Evolutionary conservation across 2,888 invertebrate genomes (phyloP).

Genomic region (Ypsolopha sequella): DNA sequence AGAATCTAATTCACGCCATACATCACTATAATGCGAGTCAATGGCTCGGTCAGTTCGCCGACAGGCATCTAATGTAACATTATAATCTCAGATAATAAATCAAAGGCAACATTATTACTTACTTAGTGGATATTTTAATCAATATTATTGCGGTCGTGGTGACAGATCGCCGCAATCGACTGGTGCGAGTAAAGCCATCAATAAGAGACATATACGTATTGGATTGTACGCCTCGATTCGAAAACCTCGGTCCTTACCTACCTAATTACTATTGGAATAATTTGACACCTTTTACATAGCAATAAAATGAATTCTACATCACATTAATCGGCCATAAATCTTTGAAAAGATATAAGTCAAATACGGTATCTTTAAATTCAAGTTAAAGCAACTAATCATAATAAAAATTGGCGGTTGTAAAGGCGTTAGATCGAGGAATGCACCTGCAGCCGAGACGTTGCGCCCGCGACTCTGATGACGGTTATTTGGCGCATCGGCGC

Average conservation of each 20-base stretch:
- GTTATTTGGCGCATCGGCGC: conserved; percentile 33
- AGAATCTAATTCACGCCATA: neutral
- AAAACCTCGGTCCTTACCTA: neutral
- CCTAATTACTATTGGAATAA: neutral
- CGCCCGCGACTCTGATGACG: conserved; percentile 28
- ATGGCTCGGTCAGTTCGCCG: conserved; percentile 2
- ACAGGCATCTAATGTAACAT: conserved; percentile 27
- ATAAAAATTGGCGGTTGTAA: conserved; percentile 1
- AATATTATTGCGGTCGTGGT: conserved; percentile 31
- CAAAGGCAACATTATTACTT: conserved; percentile 42
- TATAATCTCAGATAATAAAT: conserved; percentile 39
- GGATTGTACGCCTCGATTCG: neutral
- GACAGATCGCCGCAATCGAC: conserved; percentile 40
- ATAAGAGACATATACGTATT: neutral
- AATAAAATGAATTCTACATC: neutral
- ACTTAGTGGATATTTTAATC: conserved; percentile 54
- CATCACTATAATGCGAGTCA: conserved; percentile 1
- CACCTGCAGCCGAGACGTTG: conserved; percentile 23
- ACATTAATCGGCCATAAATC: too few species aligned
- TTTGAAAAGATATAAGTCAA: too few species aligned
- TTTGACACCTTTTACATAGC: neutral
- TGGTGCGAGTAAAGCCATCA: neutral
- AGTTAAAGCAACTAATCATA: conserved; percentile 5
- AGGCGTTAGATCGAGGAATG: conserved; percentile 12
- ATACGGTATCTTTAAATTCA: neutral